Evolutionary conservation across 92 coral and sea anemone species (phyloP), one percentile per base, ranked within the genome.

Genomic region (Umimayanthus chanpuru): DNA sequence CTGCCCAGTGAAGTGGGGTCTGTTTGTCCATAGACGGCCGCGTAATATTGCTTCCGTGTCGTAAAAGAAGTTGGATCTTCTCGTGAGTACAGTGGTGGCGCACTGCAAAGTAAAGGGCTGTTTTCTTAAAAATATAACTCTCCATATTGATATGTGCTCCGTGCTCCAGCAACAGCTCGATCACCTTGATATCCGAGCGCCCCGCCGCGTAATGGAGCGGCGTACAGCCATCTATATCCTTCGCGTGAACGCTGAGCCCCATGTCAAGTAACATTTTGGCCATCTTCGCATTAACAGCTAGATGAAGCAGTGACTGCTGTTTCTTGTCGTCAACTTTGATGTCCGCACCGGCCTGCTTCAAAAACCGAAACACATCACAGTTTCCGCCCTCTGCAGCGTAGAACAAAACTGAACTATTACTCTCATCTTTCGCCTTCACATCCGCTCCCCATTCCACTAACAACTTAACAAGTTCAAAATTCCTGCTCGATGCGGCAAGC

Each of bases 1-100:
- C 87, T 11, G 87, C 87, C 87, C 87, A 83, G 30, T 83, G 87
- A 25, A 83, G 87, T 18, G 87, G 87, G 0, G 87, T 83, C 65
- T 83, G 87, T 25, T 83, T 83, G 87, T 83, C 87, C 87, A 83
- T 83, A 9, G 87, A 70, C 5, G 87, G 65, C 18, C 77, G 78
- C 23, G 32, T 70, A 26, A 83, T 70, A 21, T 44, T 70, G 40
- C 77, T 26, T 25, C 87, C 87, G 4, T 36, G 87, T 25, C 77
- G 87, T 70, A 83, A 30, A 71, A 83, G 87, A 47, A 83, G 87
- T 20, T 83, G 87, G 20, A 83, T 32, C 15, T 83, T 83, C 40
- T 83, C 87, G 39, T 41, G 71, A 44, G 58, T 83, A 70, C 87
- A 83, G 64, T 83, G 78, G 26, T 83, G 68, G 38, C 87, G 87